A percentile compares a stretch with the other conserved stretches of the same genome.
These are phyloP conservation scores for Sarcophaga variegata DNA, from an alignment of 2,888 invertebrate species.

Conservation along the genomic window DNA sequence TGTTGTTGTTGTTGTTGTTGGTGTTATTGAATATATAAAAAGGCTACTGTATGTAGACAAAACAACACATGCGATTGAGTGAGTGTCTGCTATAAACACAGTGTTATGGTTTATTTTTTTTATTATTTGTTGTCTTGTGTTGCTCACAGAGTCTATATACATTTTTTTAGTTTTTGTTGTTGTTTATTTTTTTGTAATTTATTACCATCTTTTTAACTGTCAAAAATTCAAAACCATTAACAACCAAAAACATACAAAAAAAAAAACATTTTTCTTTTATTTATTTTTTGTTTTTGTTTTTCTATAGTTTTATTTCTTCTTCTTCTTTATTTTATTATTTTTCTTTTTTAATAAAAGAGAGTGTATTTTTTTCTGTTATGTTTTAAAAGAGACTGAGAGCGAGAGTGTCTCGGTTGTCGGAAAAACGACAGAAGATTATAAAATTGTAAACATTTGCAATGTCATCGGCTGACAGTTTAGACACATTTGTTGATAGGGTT, in stretches of 20 bases:
- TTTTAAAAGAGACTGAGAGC: background rate
- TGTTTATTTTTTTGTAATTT: constrained; percentile 58
- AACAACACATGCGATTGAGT: constrained; percentile 47
- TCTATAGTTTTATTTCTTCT: too few relatives aligned
- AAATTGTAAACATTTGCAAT: constrained; percentile 65
- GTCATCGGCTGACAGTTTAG: constrained; percentile 71
- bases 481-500: constrained; percentile 71
- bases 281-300: constrained; percentile 1
- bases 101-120: constrained; percentile 34
- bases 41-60: constrained; percentile 58
- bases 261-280: constrained; percentile 15
- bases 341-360: constrained; percentile 9
- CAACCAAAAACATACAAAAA: constrained; percentile 45
- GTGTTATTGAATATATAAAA: constrained; percentile 53
- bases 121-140: constrained; percentile 10
- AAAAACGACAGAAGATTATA: constrained; percentile 42
- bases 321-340: background rate
- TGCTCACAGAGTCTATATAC: background rate
- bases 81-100: constrained; percentile 48
- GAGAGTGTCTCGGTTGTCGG: constrained; percentile 28
- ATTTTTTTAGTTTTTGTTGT: constrained; percentile 22
- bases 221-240: constrained; percentile 62
- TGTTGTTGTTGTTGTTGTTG: constrained; percentile 21
- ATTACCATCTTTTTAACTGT: constrained; percentile 70
- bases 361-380: background rate